A percentile compares a stretch with the other conserved stretches of the same genome.
phyloP scores from a whole-genome alignment of 2,888 invertebrate species.

The Sphinx pinastri region DNA sequence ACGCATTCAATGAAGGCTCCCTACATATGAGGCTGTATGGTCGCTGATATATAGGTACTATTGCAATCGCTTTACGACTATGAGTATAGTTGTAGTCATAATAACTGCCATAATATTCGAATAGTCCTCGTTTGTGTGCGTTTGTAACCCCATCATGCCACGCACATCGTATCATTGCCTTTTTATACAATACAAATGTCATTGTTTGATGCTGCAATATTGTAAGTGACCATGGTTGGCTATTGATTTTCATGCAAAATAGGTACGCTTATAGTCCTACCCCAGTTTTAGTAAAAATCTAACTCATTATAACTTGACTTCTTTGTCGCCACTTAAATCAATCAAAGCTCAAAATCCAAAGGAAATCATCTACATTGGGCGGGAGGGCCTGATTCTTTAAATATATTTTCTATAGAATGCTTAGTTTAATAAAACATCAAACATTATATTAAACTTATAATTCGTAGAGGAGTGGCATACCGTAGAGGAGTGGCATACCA shows the following conservation, averaged over 20 bases:
- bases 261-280: neutral
- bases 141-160: slow-evolving; percentile 11
- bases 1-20: slow-evolving; percentile 55
- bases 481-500: no score
- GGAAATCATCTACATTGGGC: no score
- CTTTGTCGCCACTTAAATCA: no score
- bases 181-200: neutral
- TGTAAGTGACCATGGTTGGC: neutral
- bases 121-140: neutral
- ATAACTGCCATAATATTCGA: slow-evolving; percentile 19
- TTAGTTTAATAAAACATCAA: no score
- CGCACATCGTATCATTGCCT: neutral
- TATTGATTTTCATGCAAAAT: neutral
- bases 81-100: slow-evolving; percentile 42
- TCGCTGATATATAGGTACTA: slow-evolving; percentile 29
- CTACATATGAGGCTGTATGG: no score
- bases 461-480: no score
- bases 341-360: no score
- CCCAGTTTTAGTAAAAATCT: no score
- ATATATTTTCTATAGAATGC: no score
- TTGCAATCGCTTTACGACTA: slow-evolving; percentile 58
- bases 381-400: no score
- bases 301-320: no score
- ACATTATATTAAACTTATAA: no score
- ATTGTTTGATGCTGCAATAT: slow-evolving; percentile 7